Evolutionary conservation across 2,113 vertebrate species (phyloP), one percentile per base, ranked within the genome.

Genomic region (Archocentrus centrarchus): DNA sequence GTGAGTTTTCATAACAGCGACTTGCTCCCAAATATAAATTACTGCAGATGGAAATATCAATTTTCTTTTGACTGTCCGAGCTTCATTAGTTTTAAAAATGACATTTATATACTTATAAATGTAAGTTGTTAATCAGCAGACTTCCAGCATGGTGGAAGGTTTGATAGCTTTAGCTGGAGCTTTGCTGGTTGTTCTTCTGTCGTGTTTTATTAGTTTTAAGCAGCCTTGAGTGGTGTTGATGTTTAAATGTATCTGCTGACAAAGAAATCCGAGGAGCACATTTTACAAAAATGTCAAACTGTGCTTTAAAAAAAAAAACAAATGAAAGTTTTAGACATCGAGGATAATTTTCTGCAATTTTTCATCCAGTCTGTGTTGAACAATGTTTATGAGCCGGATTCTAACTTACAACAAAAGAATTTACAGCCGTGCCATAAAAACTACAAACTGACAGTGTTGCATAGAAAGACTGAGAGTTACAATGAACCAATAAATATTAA

Each of bases 381-480:
- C 15, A 70, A 3, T 35, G 53, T 55, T 17, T 73, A n/a, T 32
- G 68, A 53, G 66, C 27, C 3, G 1, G 44, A n/a, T 73, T 73
- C 58, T 20, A 62, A 64, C 63, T 87, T 20, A 81, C 35, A 64
- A 59, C 30, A 35, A 80, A 64, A 70, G 55, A 79, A 63, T 66
- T 70, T 32, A 90, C 62, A 79, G 80, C 77, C 61, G 82, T 59
- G 50, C 77, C 80, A 44, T 77, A 41, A 47, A 35, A 53, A 84
- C 14, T 22, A 58, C 27, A 62, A 81, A 77, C 7, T 27, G 75
- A 88, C 85, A 84, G 53, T 18, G 73, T 92, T 93, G 93, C 92
- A 94, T 93, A 94, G 92, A 94, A 89, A 88, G 61, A 68, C 41
- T 77, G 88, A 79, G 64, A 89, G 22, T 18, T 70, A 88, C 62